Base-by-base conservation (phyloP, 1,140 invertebrate species). In the Oncopeltus fasciatus region DNA sequence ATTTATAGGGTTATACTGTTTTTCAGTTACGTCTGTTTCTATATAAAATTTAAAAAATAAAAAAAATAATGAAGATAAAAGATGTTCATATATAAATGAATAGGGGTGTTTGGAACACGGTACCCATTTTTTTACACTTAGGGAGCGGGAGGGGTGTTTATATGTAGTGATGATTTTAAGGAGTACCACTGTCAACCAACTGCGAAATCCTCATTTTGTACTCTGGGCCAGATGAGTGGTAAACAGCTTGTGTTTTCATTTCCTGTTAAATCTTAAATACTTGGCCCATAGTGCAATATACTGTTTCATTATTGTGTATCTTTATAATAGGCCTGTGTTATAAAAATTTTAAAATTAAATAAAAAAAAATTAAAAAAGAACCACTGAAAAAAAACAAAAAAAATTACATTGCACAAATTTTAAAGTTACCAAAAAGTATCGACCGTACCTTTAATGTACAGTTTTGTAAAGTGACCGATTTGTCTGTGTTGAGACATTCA, bases 391-490 rank as follows among this genome's bases (percentile, higher is more conserved):
- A 53, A 26, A 53, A 58, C 21, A 56, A 14, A 9, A 56, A 33
- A 58, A 44, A 38, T 20, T 16, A 58, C 18, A 43, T 59, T 63
- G 62, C 62, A 63, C 62, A 63, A 63, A 63, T 63, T 63, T n/a
- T 49, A 63, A 63, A 63, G 62, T 63, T 63, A 63, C 62, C 62
- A 63, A 59, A 46, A 57, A 57, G 24, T 49, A 43, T 31, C 26
- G 57, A 63, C 57, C 57, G 53, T 63, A 63, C 57, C 57, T 63
- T 49, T 31, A n/a, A 57, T 63, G 62, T 63, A 63, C 62, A 63
- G 57, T 63, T 63, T 63, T 63, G 57, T 63, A 63, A 63, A 63
- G 57, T 47, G 57, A 63, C 53, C 47, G 47, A 53, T 60, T 49
- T 60, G 26, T 56, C 18, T 61, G 60, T 53, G 47, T 56, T 60